These are phyloP conservation scores for Aphidius ervi DNA, from an alignment of 1,140 invertebrate species.

Conservation along the genomic window DNA sequence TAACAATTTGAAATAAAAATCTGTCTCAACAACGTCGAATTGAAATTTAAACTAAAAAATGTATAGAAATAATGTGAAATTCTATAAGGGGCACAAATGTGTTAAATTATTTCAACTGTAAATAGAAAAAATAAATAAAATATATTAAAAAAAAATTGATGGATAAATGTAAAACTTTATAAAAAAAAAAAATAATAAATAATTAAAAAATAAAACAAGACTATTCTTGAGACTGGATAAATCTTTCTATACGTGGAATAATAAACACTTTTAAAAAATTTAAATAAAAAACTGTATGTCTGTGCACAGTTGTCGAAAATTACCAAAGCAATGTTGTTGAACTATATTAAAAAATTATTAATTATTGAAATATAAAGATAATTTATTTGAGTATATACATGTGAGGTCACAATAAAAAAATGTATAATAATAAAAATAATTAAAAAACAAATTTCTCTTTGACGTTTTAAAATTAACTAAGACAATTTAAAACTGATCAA, in stretches of 20 bases:
- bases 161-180: slow-evolving; percentile 7
- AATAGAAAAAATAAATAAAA: neutral
- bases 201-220: slow-evolving; percentile 8
- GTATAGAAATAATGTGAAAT: neutral
- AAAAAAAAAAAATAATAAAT: neutral
- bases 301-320: no score
- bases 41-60: slow-evolving; percentile 4
- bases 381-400: no score
- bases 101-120: neutral
- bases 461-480: neutral
- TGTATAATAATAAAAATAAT: no score
- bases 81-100: neutral
- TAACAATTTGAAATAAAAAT: slow-evolving; percentile 13
- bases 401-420: no score
- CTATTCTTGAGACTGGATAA: slow-evolving; percentile 17
- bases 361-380: no score
- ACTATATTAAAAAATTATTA: no score
- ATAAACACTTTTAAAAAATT: neutral
- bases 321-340: no score
- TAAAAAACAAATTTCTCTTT: neutral
- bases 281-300: neutral
- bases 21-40: slow-evolving; percentile 14
- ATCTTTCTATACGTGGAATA: slow-evolving; percentile 4
- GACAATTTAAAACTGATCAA: slow-evolving; percentile 5
- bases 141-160: neutral